Conservation (phyloP, 37 sponge, comb jelly and placozoan species). For the Diacarnus erythraeanus region DNA sequence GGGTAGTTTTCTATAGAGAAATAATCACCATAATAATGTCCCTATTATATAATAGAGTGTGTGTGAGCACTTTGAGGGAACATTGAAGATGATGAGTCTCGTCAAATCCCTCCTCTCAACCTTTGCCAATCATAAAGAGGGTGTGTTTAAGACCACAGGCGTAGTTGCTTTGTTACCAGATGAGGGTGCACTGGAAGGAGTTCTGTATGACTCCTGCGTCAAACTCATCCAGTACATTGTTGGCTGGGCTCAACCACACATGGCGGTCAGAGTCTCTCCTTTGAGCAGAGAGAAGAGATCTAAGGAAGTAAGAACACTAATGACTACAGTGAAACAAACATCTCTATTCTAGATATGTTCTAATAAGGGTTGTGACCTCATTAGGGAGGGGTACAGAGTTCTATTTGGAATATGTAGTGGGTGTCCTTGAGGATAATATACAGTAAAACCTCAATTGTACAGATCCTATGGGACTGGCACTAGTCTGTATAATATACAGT, state of each 20-base stretch:
- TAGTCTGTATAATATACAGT: no score
- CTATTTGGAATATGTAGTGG: no score
- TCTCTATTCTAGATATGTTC: no score
- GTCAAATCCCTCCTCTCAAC: constrained; percentile 18
- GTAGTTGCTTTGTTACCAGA: not conserved
- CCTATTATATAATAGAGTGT: no score
- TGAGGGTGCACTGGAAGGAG: constrained; percentile 18
- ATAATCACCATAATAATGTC: no score
- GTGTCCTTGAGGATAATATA: no score
- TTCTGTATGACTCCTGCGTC: constrained; percentile 40
- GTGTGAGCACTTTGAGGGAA: constrained; percentile 52
- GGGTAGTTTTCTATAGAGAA: no score
- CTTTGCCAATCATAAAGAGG: not conserved
- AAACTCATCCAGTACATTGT: constrained; percentile 51
- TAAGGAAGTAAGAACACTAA: constrained; percentile 32
- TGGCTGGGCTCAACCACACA: not conserved
- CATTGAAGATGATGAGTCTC: constrained; percentile 37
- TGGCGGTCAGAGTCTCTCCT: not conserved
- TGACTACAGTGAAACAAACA: no score
- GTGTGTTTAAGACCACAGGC: not conserved
- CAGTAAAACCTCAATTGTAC: no score
- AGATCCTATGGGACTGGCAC: no score
- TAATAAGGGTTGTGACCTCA: no score
- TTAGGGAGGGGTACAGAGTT: no score
- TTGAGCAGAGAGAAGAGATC: constrained; percentile 12